These are phyloP conservation scores for Sinocyclocheilus anophthalmus DNA, from an alignment of 2,113 vertebrate genomes.

Conservation along the genomic window DNA sequence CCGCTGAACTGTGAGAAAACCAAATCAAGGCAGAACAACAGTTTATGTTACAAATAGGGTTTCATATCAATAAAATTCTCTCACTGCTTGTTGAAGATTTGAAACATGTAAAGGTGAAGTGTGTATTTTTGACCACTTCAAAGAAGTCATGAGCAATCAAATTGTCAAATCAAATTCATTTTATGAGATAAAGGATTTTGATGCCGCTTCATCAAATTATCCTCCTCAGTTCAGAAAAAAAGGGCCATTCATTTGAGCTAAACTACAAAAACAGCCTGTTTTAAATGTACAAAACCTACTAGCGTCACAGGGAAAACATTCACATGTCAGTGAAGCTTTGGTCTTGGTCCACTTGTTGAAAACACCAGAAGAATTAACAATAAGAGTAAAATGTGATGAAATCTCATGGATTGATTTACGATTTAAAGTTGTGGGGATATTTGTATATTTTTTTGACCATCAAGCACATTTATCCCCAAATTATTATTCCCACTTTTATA, in stretches of 20 bases:
- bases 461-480: neutral
- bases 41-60: conserved; percentile 23
- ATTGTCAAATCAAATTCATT: neutral
- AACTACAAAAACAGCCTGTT: neutral
- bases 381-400: neutral
- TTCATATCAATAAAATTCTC: neutral
- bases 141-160: too few relatives aligned
- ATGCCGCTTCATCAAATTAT: neutral
- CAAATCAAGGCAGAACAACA: conserved; percentile 48
- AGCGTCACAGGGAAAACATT: neutral
- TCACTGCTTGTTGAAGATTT: neutral
- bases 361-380: neutral
- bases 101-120: neutral
- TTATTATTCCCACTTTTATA: neutral
- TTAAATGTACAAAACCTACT: neutral
- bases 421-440: neutral
- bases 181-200: neutral
- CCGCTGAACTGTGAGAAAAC: conserved; percentile 79
- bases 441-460: neutral
- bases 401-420: neutral
- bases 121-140: neutral
- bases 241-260: neutral
- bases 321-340: neutral
- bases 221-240: neutral
- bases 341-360: neutral